Evolutionary conservation across 2,888 invertebrate species (phyloP).

Genomic region (Pammene fasciana): DNA sequence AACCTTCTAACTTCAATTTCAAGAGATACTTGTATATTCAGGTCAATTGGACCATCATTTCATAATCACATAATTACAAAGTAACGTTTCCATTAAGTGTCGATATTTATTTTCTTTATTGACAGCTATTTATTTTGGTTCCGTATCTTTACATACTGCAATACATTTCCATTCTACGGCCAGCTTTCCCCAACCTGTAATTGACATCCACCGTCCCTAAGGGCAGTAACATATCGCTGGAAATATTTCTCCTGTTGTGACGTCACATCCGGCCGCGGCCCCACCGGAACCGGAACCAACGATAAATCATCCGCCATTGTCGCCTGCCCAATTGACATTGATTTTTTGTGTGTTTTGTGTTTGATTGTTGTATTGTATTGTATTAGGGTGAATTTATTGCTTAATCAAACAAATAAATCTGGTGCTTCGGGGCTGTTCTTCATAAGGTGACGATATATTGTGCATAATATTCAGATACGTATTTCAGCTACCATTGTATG

Average conservation of each 20-base stretch:
- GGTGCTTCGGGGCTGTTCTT: constrained; percentile 37
- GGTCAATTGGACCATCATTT: too few relatives aligned
- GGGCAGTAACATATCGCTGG: constrained; percentile 55
- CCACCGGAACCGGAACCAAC: constrained; percentile 59
- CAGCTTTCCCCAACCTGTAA: constrained; percentile 42
- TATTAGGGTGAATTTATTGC: constrained; percentile 35
- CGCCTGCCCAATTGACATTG: constrained; percentile 70
- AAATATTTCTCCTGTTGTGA: constrained; percentile 57
- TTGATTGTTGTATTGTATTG: constrained; percentile 26
- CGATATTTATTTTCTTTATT: too few relatives aligned
- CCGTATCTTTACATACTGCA: neutral
- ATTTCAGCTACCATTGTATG: too few relatives aligned
- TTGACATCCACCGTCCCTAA: constrained; percentile 49
- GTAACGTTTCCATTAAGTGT: too few relatives aligned
- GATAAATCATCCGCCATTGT: constrained; percentile 76
- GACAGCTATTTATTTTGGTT: too few relatives aligned
- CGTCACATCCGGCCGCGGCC: constrained; percentile 58
- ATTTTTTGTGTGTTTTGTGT: constrained; percentile 55
- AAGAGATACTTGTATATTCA: too few relatives aligned
- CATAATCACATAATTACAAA: too few relatives aligned
- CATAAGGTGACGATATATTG: neutral
- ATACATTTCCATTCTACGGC: neutral
- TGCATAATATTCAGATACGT: too few relatives aligned
- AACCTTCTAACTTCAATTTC: too few relatives aligned
- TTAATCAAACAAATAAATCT: constrained; percentile 38